phyloP scores from a whole-genome alignment of 2,113 vertebrate genomes.

The Thymallus thymallus region DNA sequence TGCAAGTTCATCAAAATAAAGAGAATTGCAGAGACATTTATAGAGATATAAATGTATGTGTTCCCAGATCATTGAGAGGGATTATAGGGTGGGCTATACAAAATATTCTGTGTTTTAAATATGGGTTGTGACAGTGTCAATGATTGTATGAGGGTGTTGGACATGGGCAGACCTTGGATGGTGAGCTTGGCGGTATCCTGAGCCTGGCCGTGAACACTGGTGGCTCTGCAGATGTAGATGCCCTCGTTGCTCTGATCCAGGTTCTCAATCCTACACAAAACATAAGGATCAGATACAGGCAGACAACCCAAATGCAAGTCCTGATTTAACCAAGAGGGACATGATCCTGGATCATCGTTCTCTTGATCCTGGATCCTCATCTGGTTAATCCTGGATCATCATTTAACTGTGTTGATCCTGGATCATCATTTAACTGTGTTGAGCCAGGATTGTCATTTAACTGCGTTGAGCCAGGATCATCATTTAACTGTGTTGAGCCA shows the following conservation, averaged over 20 bases:
- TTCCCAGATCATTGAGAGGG: background rate
- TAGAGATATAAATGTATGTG: too few relatives aligned
- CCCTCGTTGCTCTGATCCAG: slow-evolving; percentile 86
- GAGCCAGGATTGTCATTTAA: too few relatives aligned
- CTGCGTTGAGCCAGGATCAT: too few relatives aligned
- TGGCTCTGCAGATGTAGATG: slow-evolving; percentile 88
- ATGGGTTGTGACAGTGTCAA: background rate
- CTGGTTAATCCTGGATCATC: too few relatives aligned
- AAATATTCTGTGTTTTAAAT: background rate
- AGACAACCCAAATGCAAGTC: slow-evolving; percentile 1
- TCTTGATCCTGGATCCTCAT: too few relatives aligned
- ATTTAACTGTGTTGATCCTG: too few relatives aligned
- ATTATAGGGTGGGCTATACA: background rate
- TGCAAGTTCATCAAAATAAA: background rate
- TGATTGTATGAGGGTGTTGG: too few relatives aligned
- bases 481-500: too few relatives aligned
- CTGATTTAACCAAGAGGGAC: too few relatives aligned
- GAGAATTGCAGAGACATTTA: background rate
- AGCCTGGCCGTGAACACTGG: slow-evolving; percentile 74
- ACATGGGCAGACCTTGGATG: slow-evolving; percentile 81
- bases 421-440: too few relatives aligned
- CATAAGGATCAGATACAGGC: background rate
- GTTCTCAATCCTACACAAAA: slow-evolving; percentile 81
- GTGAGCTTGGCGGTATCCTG: slow-evolving; percentile 85
- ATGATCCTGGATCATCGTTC: too few relatives aligned